These are phyloP conservation scores for Catonia carolina DNA, from an alignment of 2,888 invertebrate genomes.

Conservation along the genomic window DNA sequence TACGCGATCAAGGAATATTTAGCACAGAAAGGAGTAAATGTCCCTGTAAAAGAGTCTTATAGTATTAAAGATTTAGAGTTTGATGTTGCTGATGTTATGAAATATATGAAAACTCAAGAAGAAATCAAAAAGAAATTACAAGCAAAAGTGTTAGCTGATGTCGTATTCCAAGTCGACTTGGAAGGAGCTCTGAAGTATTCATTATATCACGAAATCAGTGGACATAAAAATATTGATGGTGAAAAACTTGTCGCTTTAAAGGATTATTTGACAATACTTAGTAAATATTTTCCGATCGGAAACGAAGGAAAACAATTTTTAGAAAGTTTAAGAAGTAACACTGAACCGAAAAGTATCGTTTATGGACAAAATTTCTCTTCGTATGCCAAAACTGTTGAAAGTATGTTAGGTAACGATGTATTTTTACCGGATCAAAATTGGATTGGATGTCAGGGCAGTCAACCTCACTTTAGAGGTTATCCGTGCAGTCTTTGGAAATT, in stretches of 20 bases:
- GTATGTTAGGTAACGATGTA: constrained; percentile 46
- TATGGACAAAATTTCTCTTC: constrained; percentile 55
- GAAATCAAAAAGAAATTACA: constrained; percentile 39
- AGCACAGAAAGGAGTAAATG: constrained; percentile 18
- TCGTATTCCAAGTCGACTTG: constrained; percentile 78
- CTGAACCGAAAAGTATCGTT: constrained; percentile 43
- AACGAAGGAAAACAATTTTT: constrained; percentile 59
- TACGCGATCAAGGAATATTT: constrained; percentile 1
- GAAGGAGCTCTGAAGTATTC: constrained; percentile 80
- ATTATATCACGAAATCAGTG: constrained; percentile 74
- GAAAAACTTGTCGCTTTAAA: constrained; percentile 66
- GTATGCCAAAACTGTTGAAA: constrained; percentile 50
- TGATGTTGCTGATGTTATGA: constrained; percentile 36
- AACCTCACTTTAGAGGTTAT: constrained; percentile 69
- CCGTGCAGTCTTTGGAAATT: constrained; percentile 93
- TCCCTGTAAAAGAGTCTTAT: constrained; percentile 40
- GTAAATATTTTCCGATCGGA: constrained; percentile 73
- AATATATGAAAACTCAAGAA: constrained; percentile 39
- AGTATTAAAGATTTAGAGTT: constrained; percentile 36
- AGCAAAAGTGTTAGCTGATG: constrained; percentile 43
- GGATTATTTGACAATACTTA: constrained; percentile 62
- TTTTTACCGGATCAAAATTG: constrained; percentile 45
- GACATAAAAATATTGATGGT: constrained; percentile 59
- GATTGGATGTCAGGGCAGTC: constrained; percentile 77
- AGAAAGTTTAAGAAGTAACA: constrained; percentile 51